Conservation (phyloP, 2,888 invertebrate species). For the Ypsolopha sequella region DNA sequence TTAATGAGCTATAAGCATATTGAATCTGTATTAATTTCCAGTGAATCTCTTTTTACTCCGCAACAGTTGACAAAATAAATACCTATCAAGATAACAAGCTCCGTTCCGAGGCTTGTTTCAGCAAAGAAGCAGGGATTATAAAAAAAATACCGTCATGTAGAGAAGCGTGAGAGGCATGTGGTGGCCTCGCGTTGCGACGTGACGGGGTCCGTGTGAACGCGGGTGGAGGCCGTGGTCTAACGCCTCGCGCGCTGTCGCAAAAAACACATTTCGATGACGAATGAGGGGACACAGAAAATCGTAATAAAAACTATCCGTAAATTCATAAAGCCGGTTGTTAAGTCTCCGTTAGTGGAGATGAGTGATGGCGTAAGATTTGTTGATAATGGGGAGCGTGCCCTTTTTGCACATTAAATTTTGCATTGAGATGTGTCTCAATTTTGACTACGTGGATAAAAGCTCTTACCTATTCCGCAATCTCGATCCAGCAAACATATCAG, state of each 20-base stretch:
- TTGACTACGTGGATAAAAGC: neutral
- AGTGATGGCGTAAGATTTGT: too few species aligned
- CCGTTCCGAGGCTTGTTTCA: neutral
- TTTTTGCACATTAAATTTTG: too few species aligned
- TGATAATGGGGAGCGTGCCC: too few species aligned
- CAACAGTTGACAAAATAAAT: too few species aligned
- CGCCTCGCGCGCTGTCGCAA: constrained; percentile 70
- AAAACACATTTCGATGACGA: neutral
- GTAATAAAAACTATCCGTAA: too few species aligned
- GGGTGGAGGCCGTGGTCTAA: constrained; percentile 73
- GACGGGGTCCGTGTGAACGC: constrained; percentile 84
- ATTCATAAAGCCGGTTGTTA: too few species aligned
- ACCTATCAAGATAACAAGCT: too few species aligned
- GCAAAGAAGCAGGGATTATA: neutral
- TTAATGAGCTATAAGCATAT: too few species aligned
- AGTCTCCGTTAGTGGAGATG: too few species aligned
- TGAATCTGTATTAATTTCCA: too few species aligned
- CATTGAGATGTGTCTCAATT: too few species aligned
- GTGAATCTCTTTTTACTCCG: too few species aligned
- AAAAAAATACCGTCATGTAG: constrained; percentile 47
- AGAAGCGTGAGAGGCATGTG: constrained; percentile 44
- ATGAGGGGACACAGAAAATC: neutral
- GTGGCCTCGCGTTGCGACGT: constrained; percentile 77
- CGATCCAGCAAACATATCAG: constrained; percentile 80
- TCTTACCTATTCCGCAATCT: constrained; percentile 82